A percentile compares a stretch with the other conserved stretches of the same genome.
These are phyloP conservation scores for Buteo buteo DNA, from an alignment of 2,113 vertebrate genomes.

Conservation along the genomic window DNA sequence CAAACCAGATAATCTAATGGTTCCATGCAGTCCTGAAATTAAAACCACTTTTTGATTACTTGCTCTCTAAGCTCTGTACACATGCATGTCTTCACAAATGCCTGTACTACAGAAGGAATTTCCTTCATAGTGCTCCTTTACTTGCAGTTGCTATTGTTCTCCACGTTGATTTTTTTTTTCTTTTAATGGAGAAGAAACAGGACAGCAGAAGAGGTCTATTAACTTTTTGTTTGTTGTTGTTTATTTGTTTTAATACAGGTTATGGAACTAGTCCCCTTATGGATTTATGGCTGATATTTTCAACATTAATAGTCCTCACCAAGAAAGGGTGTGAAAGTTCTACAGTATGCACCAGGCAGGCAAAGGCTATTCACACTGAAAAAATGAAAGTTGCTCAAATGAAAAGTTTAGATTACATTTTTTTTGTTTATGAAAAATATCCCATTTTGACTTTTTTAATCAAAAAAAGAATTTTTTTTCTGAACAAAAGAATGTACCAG, in stretches of 20 bases:
- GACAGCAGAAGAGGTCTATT: not conserved
- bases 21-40: not conserved
- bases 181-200: not conserved
- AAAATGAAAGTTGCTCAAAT: not conserved
- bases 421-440: not conserved
- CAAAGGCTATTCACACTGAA: not conserved
- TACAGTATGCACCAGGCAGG: not conserved
- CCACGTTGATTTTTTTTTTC: not conserved
- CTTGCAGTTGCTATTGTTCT: not conserved
- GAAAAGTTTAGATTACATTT: not conserved
- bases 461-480: not conserved
- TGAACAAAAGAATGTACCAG: not conserved
- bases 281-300: not conserved
- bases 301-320: not conserved
- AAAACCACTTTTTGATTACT: not conserved
- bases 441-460: not conserved
- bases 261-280: not conserved
- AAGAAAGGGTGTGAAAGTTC: not conserved
- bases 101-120: not conserved
- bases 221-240: not conserved
- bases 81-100: not conserved
- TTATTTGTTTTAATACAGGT: not conserved
- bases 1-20: constrained; percentile 2
- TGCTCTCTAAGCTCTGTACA: not conserved
- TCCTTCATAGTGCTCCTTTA: not conserved